phyloP scores from a whole-genome alignment of 2,113 vertebrate genomes.

The Ailuropoda melanoleuca region DNA sequence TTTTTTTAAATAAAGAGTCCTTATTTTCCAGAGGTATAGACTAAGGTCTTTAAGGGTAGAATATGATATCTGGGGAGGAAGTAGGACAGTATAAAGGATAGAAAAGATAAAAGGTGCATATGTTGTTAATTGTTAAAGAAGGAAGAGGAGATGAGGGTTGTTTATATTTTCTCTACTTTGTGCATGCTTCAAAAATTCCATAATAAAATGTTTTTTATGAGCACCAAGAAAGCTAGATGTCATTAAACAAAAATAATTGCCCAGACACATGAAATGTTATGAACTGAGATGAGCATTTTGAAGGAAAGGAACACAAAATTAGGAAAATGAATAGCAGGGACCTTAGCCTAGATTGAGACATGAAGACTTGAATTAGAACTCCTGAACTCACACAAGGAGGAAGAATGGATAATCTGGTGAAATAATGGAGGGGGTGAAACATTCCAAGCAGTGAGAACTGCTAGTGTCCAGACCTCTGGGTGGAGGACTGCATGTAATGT shows the following conservation, averaged over 20 bases:
- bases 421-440: background rate
- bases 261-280: background rate
- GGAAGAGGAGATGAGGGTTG: background rate
- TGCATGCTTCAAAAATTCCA: background rate
- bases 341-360: background rate
- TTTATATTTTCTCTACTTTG: background rate
- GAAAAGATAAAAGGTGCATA: background rate
- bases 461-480: background rate
- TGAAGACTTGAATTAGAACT: background rate
- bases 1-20: background rate
- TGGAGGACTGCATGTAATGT: background rate
- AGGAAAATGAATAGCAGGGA: background rate
- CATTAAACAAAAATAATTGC: conserved; percentile 33
- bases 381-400: background rate
- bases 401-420: background rate
- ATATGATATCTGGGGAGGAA: background rate
- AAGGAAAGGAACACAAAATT: background rate
- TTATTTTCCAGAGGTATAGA: background rate
- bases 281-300: background rate
- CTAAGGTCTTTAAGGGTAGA: background rate
- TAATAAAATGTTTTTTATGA: background rate
- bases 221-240: background rate
- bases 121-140: background rate
- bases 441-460: background rate
- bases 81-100: background rate